Percentiles rank a stretch among this genome's conserved stretches.
These are phyloP conservation scores for Thumatha senex DNA, from an alignment of 2,888 invertebrate species.

Conservation along the genomic window DNA sequence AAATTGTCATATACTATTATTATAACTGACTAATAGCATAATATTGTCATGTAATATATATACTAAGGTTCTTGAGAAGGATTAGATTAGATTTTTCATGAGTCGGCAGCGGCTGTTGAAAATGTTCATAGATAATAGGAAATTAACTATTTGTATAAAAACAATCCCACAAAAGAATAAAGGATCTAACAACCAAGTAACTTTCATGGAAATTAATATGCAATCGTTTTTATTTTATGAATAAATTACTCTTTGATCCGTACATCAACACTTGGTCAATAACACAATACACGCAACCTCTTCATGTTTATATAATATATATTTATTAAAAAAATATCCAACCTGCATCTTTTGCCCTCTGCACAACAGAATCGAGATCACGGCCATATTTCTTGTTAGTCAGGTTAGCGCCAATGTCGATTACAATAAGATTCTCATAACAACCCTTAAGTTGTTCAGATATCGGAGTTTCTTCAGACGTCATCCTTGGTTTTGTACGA, in stretches of 20 bases:
- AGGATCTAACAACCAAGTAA: neutral
- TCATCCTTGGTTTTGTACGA: constrained; percentile 74
- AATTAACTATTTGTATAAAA: neutral
- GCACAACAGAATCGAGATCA: constrained; percentile 95
- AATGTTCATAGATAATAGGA: too few species aligned
- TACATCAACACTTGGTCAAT: constrained; percentile 37
- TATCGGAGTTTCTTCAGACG: constrained; percentile 79
- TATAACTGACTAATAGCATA: too few species aligned
- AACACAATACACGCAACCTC: constrained; percentile 41
- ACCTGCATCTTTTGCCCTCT: constrained; percentile 97
- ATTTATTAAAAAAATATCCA: constrained; percentile 35
- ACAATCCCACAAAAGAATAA: constrained; percentile 14
- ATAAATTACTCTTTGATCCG: constrained; percentile 47
- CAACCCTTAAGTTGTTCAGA: constrained; percentile 88
- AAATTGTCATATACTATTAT: too few species aligned
- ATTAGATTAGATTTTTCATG: too few species aligned
- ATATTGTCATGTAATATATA: too few species aligned
- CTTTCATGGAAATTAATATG: constrained; percentile 16
- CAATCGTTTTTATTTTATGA: constrained; percentile 37
- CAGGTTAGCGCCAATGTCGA: constrained; percentile 96
- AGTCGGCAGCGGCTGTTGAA: too few species aligned
- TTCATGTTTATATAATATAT: constrained; percentile 28
- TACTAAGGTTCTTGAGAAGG: too few species aligned
- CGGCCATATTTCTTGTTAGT: constrained; percentile 96
- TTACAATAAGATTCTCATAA: constrained; percentile 95